Evolutionary conservation across 1,140 invertebrate genomes (phyloP), one percentile per base, ranked within the genome.

Genomic region (Aphelinus atriplicis): DNA sequence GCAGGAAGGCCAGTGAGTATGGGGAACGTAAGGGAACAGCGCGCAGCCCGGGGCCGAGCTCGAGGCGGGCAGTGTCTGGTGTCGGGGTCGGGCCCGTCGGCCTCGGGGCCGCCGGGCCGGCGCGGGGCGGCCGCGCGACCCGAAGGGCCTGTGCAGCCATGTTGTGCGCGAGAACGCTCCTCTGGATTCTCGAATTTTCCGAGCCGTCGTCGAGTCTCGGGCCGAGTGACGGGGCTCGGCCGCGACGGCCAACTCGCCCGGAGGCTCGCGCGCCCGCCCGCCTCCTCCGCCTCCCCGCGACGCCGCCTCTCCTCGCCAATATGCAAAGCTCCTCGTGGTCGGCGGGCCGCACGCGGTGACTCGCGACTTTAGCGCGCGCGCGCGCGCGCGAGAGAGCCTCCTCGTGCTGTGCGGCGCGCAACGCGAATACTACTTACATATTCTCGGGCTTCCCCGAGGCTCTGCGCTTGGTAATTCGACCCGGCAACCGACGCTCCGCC

Each of bases 181-280:
- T 87, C 87, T 87, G 87, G 86, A 88, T 88, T 87, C 83, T 82
- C 82, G 82, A 85, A 85, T 70, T 83, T 86, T 87, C 84, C 80
- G 75, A 77, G 78, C 80, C 26, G 26, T 26, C 26, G 26, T 26
- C 26, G 26, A 26, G 26, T 26, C 26, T 26, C 26, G 26, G 26
- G 26, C 26, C 26, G 26, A 26, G 26, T 26, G 26, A 26, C 26
- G 26, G 26, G 26, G 26, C 26, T 26, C 67, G 55, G 26, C 55
- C 46, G 55, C 67, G 67, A 26, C 26, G 26, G 26, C 26, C 26
- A 26, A 26, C 26, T 26, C 26, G 26, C 26, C 26, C 26, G 26
- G 26, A 26, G 26, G 26, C 26, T 26, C 26, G 26, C 26, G 26
- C 56, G 60, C 42, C 60, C 42, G 9, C 7, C 5, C 56, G 56